phyloP scores from a whole-genome alignment of 37 sponge, comb jelly and placozoan genomes.

The Crambe crambe region DNA sequence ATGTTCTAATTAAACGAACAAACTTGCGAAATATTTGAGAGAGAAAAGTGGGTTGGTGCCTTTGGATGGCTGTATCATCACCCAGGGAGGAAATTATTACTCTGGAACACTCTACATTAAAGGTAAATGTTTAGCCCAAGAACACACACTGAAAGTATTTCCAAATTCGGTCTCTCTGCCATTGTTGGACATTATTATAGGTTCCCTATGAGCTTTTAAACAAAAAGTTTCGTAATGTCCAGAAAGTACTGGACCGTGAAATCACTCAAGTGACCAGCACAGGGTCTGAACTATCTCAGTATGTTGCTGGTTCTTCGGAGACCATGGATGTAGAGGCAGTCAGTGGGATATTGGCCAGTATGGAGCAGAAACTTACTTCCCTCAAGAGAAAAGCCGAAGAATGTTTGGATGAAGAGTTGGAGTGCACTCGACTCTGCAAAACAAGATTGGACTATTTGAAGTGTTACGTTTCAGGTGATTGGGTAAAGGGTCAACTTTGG shows the following conservation, averaged over 20 bases:
- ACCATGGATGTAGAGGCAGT: slow-evolving; percentile 40
- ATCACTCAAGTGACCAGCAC: slow-evolving; percentile 49
- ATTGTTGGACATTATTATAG: slow-evolving; percentile 16
- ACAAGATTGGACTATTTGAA: slow-evolving; percentile 64
- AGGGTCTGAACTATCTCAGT: slow-evolving; percentile 29
- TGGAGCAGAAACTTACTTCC: slow-evolving; percentile 41
- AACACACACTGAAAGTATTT: neutral
- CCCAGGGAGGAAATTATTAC: slow-evolving; percentile 65
- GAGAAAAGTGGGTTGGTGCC: neutral
- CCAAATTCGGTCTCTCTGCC: neutral
- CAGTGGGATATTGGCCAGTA: slow-evolving; percentile 27
- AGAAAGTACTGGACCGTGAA: slow-evolving; percentile 89
- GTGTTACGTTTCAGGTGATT: slow-evolving; percentile 57
- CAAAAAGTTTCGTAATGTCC: slow-evolving; percentile 89
- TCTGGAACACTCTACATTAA: slow-evolving; percentile 83
- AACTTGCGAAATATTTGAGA: neutral
- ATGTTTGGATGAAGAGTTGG: slow-evolving; percentile 56
- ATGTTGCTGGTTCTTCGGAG: neutral
- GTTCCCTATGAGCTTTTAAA: slow-evolving; percentile 97
- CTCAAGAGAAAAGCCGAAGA: slow-evolving; percentile 79
- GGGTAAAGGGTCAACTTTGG: too few relatives aligned
- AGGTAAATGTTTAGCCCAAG: slow-evolving; percentile 64
- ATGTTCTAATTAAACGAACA: neutral
- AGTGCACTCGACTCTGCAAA: slow-evolving; percentile 46
- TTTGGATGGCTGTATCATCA: neutral